phyloP scores from a whole-genome alignment of 2,888 invertebrate species.

The Troglohyphantes excavatus region DNA sequence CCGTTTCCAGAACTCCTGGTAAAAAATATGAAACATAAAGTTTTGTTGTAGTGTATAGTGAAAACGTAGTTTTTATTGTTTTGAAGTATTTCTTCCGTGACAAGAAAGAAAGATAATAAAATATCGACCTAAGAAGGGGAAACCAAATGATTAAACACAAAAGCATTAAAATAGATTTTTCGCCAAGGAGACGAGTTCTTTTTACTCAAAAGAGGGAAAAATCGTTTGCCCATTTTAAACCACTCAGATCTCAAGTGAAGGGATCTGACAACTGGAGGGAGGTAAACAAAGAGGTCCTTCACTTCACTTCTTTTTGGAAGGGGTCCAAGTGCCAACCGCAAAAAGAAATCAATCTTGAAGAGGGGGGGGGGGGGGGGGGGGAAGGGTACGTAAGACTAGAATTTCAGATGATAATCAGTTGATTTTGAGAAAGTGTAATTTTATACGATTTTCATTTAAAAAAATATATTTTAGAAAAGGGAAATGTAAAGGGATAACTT shows the following conservation, averaged over 20 bases:
- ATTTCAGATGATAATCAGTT: neutral
- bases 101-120: no score
- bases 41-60: no score
- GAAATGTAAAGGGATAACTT: neutral
- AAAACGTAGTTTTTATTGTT: no score
- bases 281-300: neutral
- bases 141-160: neutral
- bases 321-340: neutral
- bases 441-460: neutral
- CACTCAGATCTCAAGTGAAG: constrained; percentile 1
- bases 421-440: neutral
- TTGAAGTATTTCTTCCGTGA: no score
- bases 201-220: constrained; percentile 8
- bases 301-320: neutral
- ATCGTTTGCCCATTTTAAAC: constrained; percentile 9
- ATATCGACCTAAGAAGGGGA: no score
- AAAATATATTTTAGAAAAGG: neutral
- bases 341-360: neutral
- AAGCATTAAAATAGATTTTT: neutral
- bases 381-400: no score
- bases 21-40: no score
- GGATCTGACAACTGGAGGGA: constrained; percentile 6
- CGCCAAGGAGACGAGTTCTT: neutral
- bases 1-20: no score
- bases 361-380: no score